These are phyloP conservation scores for Neoniphon sammara DNA, from an alignment of 2,797 vertebrate species.

Conservation along the genomic window DNA sequence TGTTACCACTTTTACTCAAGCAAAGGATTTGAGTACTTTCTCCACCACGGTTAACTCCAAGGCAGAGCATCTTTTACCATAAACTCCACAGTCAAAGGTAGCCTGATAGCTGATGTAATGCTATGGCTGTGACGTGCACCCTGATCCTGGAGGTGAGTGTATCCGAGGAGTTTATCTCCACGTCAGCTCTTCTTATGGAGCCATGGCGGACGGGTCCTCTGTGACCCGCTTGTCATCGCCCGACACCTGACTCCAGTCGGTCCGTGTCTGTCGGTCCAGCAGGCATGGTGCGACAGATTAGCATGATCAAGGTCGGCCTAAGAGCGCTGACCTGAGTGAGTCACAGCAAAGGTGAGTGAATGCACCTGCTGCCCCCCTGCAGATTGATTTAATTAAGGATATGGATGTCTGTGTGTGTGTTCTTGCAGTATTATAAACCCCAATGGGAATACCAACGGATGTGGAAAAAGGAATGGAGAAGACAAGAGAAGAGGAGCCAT, in stretches of 20 bases:
- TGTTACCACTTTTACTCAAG: no score
- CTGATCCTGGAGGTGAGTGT: not conserved
- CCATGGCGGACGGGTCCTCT: conserved; percentile 46
- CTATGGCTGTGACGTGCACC: not conserved
- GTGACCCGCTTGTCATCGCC: conserved; percentile 69
- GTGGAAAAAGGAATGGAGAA: conserved; percentile 4
- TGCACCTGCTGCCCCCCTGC: conserved; percentile 67
- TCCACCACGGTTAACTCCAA: no score
- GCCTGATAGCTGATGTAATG: no score
- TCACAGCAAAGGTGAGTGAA: conserved; percentile 68
- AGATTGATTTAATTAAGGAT: conserved; percentile 79
- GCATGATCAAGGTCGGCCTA: conserved; percentile 79
- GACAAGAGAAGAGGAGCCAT: conserved; percentile 25
- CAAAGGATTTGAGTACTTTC: no score
- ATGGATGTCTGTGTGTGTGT: conserved; percentile 51
- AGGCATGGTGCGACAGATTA: conserved; percentile 70
- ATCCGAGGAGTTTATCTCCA: conserved; percentile 47
- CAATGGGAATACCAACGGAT: conserved; percentile 21
- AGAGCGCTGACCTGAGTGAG: conserved; percentile 62
- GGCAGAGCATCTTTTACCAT: no score
- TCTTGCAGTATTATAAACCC: conserved; percentile 46
- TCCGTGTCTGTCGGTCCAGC: conserved; percentile 58
- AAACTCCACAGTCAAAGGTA: no score
- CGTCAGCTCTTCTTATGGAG: conserved; percentile 60
- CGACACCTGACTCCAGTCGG: conserved; percentile 63